Evolutionary conservation across 2,888 invertebrate genomes (phyloP).

Genomic region (Microctonus hyperodae): DNA sequence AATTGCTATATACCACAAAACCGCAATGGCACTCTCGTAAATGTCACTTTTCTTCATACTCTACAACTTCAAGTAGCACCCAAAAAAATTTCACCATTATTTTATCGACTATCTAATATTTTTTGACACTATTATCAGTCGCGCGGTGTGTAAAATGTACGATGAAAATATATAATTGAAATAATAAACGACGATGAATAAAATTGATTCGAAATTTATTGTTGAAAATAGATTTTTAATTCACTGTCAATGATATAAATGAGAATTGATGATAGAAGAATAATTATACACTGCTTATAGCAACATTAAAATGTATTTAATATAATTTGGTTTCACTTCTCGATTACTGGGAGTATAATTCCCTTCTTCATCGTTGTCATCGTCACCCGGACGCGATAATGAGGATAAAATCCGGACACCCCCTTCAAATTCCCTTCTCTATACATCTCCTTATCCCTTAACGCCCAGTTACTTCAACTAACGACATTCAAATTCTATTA

Average conservation of each 20-base stretch:
- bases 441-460: slow-evolving; percentile 35
- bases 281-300: no score
- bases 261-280: no score
- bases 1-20: neutral
- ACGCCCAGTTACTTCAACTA: slow-evolving; percentile 58
- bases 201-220: neutral
- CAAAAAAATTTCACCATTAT: slow-evolving; percentile 8
- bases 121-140: neutral
- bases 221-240: neutral
- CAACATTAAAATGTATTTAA: neutral
- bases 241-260: no score
- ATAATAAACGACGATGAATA: neutral
- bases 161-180: neutral
- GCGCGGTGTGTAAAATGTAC: neutral
- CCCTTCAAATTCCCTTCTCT: slow-evolving; percentile 15
- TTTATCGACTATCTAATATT: slow-evolving; percentile 12
- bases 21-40: neutral
- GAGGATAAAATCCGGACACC: slow-evolving; percentile 50
- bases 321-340: neutral
- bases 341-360: slow-evolving; percentile 11
- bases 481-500: slow-evolving; percentile 60
- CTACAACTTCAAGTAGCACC: neutral
- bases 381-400: slow-evolving; percentile 46
- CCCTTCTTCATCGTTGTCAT: slow-evolving; percentile 29
- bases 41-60: slow-evolving; percentile 4